phyloP scores from a whole-genome alignment of 2,888 invertebrate genomes.

The Rotaria macrura region DNA sequence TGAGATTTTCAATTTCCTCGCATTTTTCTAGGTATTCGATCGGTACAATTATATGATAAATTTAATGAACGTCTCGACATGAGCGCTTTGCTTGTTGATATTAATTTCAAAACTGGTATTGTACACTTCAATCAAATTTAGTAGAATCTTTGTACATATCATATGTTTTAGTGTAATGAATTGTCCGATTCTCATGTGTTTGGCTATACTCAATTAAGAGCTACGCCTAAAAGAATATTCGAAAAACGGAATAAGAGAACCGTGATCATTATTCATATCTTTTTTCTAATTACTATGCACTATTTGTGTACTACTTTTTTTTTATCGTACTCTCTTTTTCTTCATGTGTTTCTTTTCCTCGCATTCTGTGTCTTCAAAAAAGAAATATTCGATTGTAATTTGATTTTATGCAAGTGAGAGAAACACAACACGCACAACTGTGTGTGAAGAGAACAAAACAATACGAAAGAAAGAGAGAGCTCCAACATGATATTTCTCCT shows the following conservation, averaged over 20 bases:
- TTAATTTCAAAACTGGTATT: not conserved
- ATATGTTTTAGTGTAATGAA: not conserved
- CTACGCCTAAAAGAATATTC: not conserved
- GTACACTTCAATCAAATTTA: not conserved
- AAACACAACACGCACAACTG: not conserved
- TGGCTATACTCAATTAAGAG: not conserved
- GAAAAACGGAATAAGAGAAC: not conserved
- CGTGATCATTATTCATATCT: not conserved
- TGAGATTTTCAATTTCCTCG: not conserved
- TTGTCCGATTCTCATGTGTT: not conserved
- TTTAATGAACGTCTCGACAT: constrained; percentile 5
- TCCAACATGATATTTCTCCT: not conserved
- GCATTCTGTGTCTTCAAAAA: not conserved
- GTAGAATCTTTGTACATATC: not conserved
- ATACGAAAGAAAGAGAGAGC: too few species aligned
- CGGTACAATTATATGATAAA: not conserved
- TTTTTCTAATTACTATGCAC: not conserved
- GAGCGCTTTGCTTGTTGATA: not conserved
- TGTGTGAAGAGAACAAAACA: not conserved
- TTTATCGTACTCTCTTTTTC: not conserved
- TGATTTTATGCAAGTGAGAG: not conserved
- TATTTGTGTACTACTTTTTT: not conserved
- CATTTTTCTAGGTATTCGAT: constrained; percentile 17
- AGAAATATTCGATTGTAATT: not conserved
- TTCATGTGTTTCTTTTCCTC: not conserved